Base-by-base conservation (phyloP, 2,888 invertebrate genomes). In the Thera obeliscata region DNA sequence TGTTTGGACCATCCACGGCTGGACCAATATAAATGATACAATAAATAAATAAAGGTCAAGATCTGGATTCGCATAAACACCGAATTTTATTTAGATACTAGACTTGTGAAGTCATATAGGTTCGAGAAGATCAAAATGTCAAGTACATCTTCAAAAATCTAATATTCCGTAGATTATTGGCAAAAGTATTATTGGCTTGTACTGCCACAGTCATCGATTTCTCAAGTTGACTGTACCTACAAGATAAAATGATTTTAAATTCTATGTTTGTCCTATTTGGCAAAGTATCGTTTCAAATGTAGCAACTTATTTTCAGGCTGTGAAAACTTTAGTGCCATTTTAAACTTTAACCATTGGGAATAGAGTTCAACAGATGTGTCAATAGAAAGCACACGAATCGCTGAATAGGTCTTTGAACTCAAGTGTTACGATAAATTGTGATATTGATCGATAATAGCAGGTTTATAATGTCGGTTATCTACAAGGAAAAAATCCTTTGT, bases 321-420 rank as follows among this genome's bases (percentile, higher is more conserved):
- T 52, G 12, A 36, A 61, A 60, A 43, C 54, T 55, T 43, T 35
- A 61, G 22, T 43, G 35, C 43, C 43, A 61, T 55, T 61, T 11
- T 46, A 3, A 6, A 50, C 56, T 50, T 12, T 22, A 50, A 7
- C 5, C 12, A 46, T 1, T 46, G 7, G 22, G 50, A 50, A 12
- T 50, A 12, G 22, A 22, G 12, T 50, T 50, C 50, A 12, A 50
- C 12, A 22, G 12, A 22, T 6, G 11, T 22, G 22, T 12, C 7
- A 64, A 12, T 54, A 3, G 52, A 46, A 58, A 54, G 58, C 12
- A 48, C 12, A 38, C 54, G 46, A 56, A 66, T 61, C 61, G 56
- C 61, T 66, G 50, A 56, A 56, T 36, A 61, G 61, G 52, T 66
- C 66, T 35, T 49, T 61, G 66, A 66, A 56, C 66, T 61, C 36